Evolutionary conservation across 1,140 invertebrate species (phyloP).

Genomic region (Drosophila gunungcola): DNA sequence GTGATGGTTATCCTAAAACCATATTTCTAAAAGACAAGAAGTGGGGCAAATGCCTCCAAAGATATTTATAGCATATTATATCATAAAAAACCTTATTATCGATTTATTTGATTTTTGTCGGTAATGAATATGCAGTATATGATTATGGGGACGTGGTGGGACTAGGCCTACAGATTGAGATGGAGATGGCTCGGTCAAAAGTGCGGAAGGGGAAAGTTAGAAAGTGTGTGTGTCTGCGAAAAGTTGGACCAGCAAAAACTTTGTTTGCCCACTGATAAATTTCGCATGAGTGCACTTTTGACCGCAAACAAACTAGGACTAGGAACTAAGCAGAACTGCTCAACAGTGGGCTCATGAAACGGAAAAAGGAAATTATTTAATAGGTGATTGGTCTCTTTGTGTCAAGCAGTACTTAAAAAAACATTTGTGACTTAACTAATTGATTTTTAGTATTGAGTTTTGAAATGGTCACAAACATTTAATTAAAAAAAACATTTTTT

Average conservation of each 20-base stretch:
- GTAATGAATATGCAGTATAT: slow-evolving; percentile 1
- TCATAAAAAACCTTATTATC: neutral
- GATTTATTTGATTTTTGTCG: slow-evolving; percentile 1
- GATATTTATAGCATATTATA: too few relatives aligned
- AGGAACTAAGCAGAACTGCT: slow-evolving; percentile 30
- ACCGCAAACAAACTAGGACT: slow-evolving; percentile 74
- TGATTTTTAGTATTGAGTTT: too few relatives aligned
- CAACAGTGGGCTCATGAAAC: slow-evolving; percentile 8
- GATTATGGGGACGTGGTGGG: neutral
- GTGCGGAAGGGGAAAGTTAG: slow-evolving; percentile 25
- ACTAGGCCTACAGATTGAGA: slow-evolving; percentile 23
- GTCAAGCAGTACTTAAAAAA: too few relatives aligned
- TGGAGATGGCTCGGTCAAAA: slow-evolving; percentile 27
- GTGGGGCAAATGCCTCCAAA: too few relatives aligned
- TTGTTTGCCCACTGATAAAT: slow-evolving; percentile 68
- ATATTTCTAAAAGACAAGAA: too few relatives aligned
- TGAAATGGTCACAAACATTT: too few relatives aligned
- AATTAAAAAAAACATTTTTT: too few relatives aligned
- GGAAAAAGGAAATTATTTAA: too few relatives aligned
- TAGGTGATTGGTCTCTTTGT: too few relatives aligned
- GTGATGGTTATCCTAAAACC: too few relatives aligned
- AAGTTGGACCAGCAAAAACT: slow-evolving; percentile 83
- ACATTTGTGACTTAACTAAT: too few relatives aligned
- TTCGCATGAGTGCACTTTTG: slow-evolving; percentile 79
- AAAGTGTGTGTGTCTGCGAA: slow-evolving; percentile 72